A percentile compares a stretch with the other conserved stretches of the same genome.
phyloP scores from a whole-genome alignment of 2,888 invertebrate genomes.

The Machimus atricapillus region DNA sequence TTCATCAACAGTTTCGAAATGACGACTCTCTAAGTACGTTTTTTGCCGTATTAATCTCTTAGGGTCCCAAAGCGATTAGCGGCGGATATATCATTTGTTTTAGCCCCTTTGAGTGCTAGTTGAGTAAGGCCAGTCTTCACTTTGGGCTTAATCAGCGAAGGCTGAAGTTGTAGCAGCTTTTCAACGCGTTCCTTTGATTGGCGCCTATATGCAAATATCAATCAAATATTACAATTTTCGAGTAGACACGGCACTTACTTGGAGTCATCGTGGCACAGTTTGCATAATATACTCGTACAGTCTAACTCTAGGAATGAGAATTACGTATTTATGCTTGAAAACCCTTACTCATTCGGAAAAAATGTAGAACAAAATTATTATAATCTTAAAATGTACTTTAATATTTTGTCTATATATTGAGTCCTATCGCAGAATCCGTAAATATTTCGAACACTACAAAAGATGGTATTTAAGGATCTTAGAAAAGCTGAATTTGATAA shows the following conservation, averaged over 20 bases:
- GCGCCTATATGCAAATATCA: neutral
- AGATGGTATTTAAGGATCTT: too few relatives aligned
- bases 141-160: neutral
- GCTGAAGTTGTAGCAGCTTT: neutral
- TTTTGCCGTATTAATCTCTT: constrained; percentile 7
- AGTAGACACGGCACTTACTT: neutral
- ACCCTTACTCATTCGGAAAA: too few relatives aligned
- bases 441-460: too few relatives aligned
- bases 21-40: constrained; percentile 4
- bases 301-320: neutral
- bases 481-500: too few relatives aligned
- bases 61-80: neutral
- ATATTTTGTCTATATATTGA: too few relatives aligned
- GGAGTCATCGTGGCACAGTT: neutral
- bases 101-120: neutral
- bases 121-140: neutral
- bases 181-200: neutral
- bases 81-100: neutral
- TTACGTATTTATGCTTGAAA: too few relatives aligned
- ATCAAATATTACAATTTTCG: neutral
- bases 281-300: neutral
- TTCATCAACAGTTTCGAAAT: constrained; percentile 11
- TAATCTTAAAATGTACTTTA: too few relatives aligned
- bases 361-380: too few relatives aligned
- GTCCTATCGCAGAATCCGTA: too few relatives aligned